Percentiles rank a stretch among this genome's conserved stretches.
These are phyloP conservation scores for Gorsachius goisagi DNA, from an alignment of 2,113 vertebrate genomes.

Conservation along the genomic window DNA sequence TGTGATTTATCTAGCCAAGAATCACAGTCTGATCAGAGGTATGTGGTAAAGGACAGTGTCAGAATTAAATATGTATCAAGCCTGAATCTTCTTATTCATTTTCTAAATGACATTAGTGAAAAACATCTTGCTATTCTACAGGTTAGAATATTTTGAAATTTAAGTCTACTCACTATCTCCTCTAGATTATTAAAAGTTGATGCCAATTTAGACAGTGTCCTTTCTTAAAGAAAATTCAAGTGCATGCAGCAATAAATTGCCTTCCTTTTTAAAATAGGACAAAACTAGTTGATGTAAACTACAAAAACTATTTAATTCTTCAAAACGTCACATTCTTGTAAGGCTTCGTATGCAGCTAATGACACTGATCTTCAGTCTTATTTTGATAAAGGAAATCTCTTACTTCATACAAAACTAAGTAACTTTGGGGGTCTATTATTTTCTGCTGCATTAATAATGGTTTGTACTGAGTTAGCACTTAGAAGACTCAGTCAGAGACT, in stretches of 20 bases:
- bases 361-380: background rate
- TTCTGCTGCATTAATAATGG: background rate
- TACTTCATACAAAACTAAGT: background rate
- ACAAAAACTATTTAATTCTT: background rate
- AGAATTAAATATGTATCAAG: background rate
- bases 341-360: fast-evolving
- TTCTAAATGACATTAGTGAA: background rate
- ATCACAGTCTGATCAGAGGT: background rate
- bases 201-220: background rate
- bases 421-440: background rate
- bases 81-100: background rate
- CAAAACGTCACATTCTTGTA: background rate
- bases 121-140: background rate
- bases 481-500: background rate
- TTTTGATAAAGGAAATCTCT: background rate
- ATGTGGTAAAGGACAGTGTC: background rate
- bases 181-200: background rate
- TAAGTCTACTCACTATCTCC: background rate
- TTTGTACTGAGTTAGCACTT: background rate
- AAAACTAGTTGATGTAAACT: background rate
- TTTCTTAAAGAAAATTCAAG: background rate
- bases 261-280: background rate
- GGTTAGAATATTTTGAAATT: background rate
- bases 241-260: background rate
- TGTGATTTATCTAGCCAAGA: background rate